These are phyloP conservation scores for Micronisus gabar DNA, from an alignment of 2,113 vertebrate species.

Conservation along the genomic window DNA sequence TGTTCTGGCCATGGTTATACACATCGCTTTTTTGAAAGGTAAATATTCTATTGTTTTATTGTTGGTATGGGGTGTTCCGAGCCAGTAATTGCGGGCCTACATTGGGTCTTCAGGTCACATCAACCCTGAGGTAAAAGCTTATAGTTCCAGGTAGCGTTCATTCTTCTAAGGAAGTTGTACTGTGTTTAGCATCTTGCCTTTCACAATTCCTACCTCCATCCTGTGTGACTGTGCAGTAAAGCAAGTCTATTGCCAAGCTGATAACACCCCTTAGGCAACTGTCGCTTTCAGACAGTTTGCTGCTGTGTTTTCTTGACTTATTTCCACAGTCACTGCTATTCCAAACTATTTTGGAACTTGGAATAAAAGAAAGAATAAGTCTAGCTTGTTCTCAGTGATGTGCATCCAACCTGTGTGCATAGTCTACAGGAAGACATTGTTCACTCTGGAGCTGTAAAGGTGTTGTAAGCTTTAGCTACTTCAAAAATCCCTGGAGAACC, in stretches of 20 bases:
- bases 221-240: neutral
- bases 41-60: neutral
- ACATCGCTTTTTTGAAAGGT: neutral
- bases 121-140: neutral
- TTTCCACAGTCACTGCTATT: neutral
- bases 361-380: neutral
- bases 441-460: neutral
- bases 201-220: neutral
- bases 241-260: neutral
- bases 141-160: neutral
- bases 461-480: neutral
- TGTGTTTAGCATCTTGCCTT: neutral
- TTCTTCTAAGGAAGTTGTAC: neutral
- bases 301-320: neutral
- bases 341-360: neutral
- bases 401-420: too few relatives aligned
- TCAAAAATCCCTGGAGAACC: neutral
- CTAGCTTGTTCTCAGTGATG: neutral
- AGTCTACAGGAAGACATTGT: neutral
- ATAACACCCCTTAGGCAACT: neutral
- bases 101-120: neutral
- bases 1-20: neutral
- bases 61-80: neutral
- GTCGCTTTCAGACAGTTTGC: neutral
- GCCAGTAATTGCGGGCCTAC: neutral